A percentile compares a stretch with the other conserved stretches of the same genome.
These are phyloP conservation scores for Chelon auratus DNA, from an alignment of 2,797 vertebrate genomes.

Conservation along the genomic window DNA sequence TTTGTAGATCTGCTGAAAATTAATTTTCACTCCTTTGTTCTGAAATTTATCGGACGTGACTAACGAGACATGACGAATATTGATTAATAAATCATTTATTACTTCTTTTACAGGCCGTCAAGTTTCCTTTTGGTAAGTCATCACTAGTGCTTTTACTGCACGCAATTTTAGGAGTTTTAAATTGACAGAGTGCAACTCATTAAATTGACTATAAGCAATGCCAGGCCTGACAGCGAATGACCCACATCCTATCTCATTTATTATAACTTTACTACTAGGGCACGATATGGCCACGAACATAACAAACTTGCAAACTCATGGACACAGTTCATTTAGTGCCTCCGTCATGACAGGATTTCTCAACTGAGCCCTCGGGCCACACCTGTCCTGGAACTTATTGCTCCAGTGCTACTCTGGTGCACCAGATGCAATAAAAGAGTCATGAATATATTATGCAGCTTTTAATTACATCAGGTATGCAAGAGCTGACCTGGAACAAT, in stretches of 20 bases:
- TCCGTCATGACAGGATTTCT: not conserved
- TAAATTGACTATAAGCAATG: constrained; percentile 8
- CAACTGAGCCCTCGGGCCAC: constrained; percentile 4
- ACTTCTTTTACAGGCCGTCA: constrained; percentile 10
- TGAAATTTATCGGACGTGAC: constrained; percentile 9
- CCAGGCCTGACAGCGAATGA: constrained; percentile 5
- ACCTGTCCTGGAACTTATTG: constrained; percentile 20
- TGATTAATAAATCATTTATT: constrained; percentile 32
- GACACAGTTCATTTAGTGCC: constrained; percentile 14
- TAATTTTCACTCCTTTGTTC: not conserved
- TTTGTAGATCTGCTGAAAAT: not conserved
- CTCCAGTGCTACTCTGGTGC: constrained; percentile 6
- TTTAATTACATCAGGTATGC: not conserved
- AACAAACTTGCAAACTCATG: constrained; percentile 18
- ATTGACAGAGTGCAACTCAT: constrained; percentile 4
- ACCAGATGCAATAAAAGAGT: not conserved
- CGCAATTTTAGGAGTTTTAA: not conserved
- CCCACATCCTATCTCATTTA: constrained; percentile 8
- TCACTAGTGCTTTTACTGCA: constrained; percentile 2
- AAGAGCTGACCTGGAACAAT: not conserved
- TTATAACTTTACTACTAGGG: not conserved
- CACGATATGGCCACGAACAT: constrained; percentile 4
- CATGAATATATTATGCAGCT: not conserved
- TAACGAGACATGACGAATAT: constrained; percentile 1
- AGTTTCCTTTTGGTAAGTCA: constrained; percentile 12